Conservation (phyloP, 1,140 invertebrate species). For the Drosophila guanche region DNA sequence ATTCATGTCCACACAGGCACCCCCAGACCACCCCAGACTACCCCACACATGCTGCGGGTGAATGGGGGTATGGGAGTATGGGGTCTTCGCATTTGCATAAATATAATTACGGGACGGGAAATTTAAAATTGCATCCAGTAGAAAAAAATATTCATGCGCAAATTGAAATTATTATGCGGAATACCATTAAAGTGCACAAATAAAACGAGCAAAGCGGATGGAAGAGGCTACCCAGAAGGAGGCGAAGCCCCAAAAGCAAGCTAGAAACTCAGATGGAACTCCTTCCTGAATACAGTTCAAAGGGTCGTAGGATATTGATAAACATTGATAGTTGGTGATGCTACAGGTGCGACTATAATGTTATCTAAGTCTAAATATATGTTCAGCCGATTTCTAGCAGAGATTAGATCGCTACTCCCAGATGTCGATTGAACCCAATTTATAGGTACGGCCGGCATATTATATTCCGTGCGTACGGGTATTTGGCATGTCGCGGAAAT, state of each 20-base stretch:
- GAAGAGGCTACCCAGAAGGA: neutral
- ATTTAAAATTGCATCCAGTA: slow-evolving; percentile 72
- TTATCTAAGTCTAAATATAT: neutral
- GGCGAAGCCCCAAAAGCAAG: too few relatives aligned
- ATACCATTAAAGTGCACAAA: slow-evolving; percentile 25
- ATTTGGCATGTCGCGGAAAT: too few relatives aligned
- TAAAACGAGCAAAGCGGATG: slow-evolving; percentile 25
- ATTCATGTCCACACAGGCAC: slow-evolving; percentile 39
- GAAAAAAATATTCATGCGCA: slow-evolving; percentile 45
- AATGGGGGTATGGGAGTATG: slow-evolving; percentile 3
- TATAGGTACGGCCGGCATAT: too few relatives aligned
- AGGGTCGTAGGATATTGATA: neutral
- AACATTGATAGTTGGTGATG: too few relatives aligned
- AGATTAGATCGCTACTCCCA: too few relatives aligned
- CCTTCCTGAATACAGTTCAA: too few relatives aligned
- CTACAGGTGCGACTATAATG: too few relatives aligned
- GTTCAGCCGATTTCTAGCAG: too few relatives aligned
- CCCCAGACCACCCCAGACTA: slow-evolving; percentile 3
- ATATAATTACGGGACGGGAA: slow-evolving; percentile 75
- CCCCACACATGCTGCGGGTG: slow-evolving; percentile 31
- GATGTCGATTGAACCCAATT: too few relatives aligned
- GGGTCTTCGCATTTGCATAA: slow-evolving; percentile 67
- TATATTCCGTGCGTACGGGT: too few relatives aligned
- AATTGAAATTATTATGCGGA: slow-evolving; percentile 61
- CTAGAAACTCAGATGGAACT: too few relatives aligned